These are phyloP conservation scores for Astropecten irregularis DNA, from an alignment of 53 echinoderm and acorn worm species.

Conservation along the genomic window DNA sequence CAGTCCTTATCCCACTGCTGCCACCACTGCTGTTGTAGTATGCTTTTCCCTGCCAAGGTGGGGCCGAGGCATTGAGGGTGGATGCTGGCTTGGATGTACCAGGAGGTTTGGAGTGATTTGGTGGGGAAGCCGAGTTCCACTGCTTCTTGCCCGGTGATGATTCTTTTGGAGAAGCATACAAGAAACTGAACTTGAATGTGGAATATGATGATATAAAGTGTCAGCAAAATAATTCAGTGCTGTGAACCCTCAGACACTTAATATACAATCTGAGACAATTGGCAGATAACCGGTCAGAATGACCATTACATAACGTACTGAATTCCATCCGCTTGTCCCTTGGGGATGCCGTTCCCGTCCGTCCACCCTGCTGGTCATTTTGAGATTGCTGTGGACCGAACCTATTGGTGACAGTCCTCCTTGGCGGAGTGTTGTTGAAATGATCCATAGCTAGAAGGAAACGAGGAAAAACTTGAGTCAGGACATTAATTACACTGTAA, in stretches of 20 bases:
- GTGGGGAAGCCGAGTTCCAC: slow-evolving; percentile 19
- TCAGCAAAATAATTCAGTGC: no score
- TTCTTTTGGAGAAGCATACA: neutral
- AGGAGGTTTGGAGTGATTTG: slow-evolving; percentile 16
- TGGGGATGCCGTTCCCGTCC: slow-evolving; percentile 18
- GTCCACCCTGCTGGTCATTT: neutral
- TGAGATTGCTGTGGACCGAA: slow-evolving; percentile 20
- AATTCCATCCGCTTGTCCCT: slow-evolving; percentile 38
- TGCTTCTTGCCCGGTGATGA: slow-evolving; percentile 5
- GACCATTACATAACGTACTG: no score
- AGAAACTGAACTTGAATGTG: no score
- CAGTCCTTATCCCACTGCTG: neutral
- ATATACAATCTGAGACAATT: no score
- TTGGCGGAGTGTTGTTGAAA: slow-evolving; percentile 81
- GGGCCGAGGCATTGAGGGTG: slow-evolving; percentile 45
- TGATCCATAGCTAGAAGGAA: slow-evolving; percentile 72
- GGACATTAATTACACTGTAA: neutral
- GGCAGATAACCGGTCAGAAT: no score
- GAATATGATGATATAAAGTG: no score
- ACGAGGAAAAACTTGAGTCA: neutral
- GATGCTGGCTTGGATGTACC: slow-evolving; percentile 9
- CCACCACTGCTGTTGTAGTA: neutral
- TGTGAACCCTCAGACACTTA: no score
- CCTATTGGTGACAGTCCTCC: slow-evolving; percentile 29
- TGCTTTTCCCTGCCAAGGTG: slow-evolving; percentile 43